Conservation (phyloP, 2,888 invertebrate species). For the Sinohyriopsis cumingii region DNA sequence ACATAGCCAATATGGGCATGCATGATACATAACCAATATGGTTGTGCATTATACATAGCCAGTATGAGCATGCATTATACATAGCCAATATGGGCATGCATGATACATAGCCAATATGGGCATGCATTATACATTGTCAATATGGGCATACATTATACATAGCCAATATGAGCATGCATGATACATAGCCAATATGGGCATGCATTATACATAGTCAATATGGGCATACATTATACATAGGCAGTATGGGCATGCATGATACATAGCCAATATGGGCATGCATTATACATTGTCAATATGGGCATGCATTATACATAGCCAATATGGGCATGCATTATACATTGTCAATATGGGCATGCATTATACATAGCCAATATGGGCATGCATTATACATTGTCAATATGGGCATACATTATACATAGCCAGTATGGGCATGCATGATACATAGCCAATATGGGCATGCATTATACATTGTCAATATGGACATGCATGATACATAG, state of each 20-base stretch:
- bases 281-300: not conserved
- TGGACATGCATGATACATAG: not conserved
- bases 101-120: no score
- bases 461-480: not conserved
- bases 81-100: not conserved
- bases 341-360: not conserved
- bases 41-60: no score
- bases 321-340: not conserved
- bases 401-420: not conserved
- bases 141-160: not conserved
- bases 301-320: not conserved
- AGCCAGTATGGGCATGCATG: no score
- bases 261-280: no score
- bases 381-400: not conserved
- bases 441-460: not conserved
- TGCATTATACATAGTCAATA: not conserved
- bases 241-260: not conserved
- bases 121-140: no score
- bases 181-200: not conserved
- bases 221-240: not conserved
- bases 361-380: not conserved
- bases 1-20: not conserved
- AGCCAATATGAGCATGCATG: not conserved
- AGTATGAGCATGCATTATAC: not conserved
- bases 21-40: not conserved